Conservation (phyloP, 2,113 vertebrate genomes). For the Esox niger region DNA sequence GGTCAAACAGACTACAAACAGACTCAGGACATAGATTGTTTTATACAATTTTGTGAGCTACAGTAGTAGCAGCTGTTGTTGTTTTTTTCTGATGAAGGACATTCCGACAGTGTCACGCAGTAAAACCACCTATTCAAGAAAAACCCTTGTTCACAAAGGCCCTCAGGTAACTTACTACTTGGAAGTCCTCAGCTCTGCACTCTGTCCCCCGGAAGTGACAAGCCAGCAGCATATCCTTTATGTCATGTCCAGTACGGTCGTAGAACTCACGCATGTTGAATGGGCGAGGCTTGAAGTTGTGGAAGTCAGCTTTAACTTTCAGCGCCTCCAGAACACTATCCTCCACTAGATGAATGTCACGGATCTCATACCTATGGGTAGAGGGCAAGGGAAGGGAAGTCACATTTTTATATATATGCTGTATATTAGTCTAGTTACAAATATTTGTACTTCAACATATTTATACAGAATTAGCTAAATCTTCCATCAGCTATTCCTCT, state of each 20-base stretch:
- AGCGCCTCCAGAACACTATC: conserved; percentile 92
- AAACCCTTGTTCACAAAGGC: no score
- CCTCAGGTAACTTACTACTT: conserved; percentile 83
- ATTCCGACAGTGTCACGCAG: no score
- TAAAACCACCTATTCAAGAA: no score
- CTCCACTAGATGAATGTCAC: conserved; percentile 90
- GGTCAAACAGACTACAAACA: neutral
- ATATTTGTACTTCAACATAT: neutral
- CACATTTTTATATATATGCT: no score
- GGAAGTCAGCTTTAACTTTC: conserved; percentile 93
- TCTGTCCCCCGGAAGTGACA: conserved; percentile 88
- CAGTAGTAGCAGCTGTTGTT: neutral
- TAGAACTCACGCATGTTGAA: conserved; percentile 99
- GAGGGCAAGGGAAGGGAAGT: neutral
- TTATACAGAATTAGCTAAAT: no score
- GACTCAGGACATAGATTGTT: no score
- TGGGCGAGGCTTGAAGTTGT: conserved; percentile 92
- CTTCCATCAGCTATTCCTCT: no score
- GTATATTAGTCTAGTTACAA: neutral
- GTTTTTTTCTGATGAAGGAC: no score
- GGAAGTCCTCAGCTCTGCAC: conserved; percentile 91
- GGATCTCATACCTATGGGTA: conserved; percentile 86
- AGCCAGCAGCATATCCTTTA: conserved; percentile 91
- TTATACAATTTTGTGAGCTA: neutral
- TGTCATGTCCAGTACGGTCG: conserved; percentile 91